Percentiles rank a stretch among this genome's conserved stretches.
These are phyloP conservation scores for Agrochola circellaris DNA, from an alignment of 2,888 invertebrate genomes.

Conservation along the genomic window DNA sequence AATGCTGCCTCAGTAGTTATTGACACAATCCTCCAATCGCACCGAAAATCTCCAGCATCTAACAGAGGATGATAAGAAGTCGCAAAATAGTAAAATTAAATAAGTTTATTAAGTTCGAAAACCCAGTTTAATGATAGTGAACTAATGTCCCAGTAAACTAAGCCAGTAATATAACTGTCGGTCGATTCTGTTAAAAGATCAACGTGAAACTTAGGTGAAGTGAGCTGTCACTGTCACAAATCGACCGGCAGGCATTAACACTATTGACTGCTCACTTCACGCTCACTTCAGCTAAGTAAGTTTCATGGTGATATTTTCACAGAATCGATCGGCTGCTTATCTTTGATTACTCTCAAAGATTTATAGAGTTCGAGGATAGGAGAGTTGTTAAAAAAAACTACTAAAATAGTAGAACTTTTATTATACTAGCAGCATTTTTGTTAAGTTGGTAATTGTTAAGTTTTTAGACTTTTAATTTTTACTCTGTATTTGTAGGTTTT, in stretches of 20 bases:
- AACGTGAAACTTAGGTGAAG: too few species aligned
- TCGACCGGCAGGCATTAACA: too few species aligned
- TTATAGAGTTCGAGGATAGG: neutral
- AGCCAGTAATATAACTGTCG: conserved; percentile 9
- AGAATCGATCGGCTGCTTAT: too few species aligned
- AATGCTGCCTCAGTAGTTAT: conserved; percentile 82
- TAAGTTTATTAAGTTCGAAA: neutral
- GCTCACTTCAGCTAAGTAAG: too few species aligned
- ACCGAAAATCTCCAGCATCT: conserved; percentile 70
- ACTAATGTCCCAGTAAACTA: neutral
- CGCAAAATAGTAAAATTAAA: conserved; percentile 7
- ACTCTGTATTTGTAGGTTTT: conserved; percentile 2
- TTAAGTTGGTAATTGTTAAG: conserved; percentile 49
- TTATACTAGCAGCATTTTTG: conserved; percentile 19
- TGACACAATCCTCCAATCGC: conserved; percentile 80
- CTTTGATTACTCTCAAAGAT: too few species aligned
- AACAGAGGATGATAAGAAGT: conserved; percentile 68
- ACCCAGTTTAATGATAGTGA: neutral
- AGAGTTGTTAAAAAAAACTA: conserved; percentile 25
- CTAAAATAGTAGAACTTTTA: conserved; percentile 40
- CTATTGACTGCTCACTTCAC: too few species aligned
- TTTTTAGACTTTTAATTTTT: conserved; percentile 47
- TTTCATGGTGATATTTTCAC: too few species aligned
- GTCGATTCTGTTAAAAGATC: too few species aligned
- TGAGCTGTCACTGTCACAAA: too few species aligned